Evolutionary conservation across 2,888 invertebrate species (phyloP), one percentile per base, ranked within the genome.

Genomic region (Acleris holmiana): DNA sequence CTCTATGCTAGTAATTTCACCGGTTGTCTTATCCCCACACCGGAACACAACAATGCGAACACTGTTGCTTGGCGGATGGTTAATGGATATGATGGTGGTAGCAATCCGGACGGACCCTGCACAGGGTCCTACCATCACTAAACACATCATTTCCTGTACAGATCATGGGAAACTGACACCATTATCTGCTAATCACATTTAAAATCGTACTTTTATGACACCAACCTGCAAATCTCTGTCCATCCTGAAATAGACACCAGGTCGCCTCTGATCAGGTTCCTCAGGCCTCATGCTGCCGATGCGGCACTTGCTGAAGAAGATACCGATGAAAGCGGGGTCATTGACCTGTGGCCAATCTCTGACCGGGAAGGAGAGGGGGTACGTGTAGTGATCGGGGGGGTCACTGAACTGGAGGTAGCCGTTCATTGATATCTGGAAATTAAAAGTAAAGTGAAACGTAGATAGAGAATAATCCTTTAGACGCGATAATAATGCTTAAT

Each of bases 271-370:
- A 82, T 98, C 97, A 2, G 95, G 85, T 72, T 98, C 98, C 18
- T 95, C 95, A 0, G 94, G 93, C 67, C 95, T 93, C 63, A 95
- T 89, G 57, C 92, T 93, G 13, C 97, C 98, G 53, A 97, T 95
- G 58, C 97, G 95, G 78, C 97, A 97, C 82, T 96, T 97, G 83
- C 97, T 97, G 89, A 96, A 97, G 93, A 97, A 98, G 68, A 98
- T 98, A 0, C 98, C 98, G 71, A 99, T 98, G 85, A 99, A 98
- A 0, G 97, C 95, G 0, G 98, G 98, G 85, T 99, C 98, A 75
- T 97, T 96, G 71, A 95, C 93, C 67, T 91, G 93, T 0, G 98
- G 98, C 97, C 98, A 98, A 74, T 97, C 97, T 73, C 95, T 95
- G 1, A 96, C 91, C 0, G 98, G 98, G 82, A 98, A 98, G 0